Evolutionary conservation across 2,797 vertebrate species (phyloP).

Genomic region (Okamejei kenojei): DNA sequence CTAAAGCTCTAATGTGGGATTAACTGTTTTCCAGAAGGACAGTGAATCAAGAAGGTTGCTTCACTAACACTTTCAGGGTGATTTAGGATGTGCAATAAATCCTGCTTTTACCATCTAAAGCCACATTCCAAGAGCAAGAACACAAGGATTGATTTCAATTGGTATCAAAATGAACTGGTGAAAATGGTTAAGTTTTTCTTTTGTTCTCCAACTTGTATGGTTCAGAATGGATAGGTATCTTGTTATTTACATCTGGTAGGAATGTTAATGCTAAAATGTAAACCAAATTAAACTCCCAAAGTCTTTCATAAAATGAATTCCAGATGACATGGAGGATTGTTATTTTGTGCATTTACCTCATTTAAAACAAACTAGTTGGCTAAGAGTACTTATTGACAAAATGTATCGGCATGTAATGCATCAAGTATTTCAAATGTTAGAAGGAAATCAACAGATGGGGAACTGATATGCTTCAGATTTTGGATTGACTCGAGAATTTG

Average conservation of each 20-base stretch:
- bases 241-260: background rate
- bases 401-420: background rate
- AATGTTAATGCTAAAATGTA: background rate
- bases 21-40: too few relatives aligned
- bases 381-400: background rate
- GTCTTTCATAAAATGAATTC: background rate
- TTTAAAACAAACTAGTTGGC: background rate
- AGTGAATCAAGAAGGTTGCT: too few relatives aligned
- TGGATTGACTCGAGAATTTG: background rate
- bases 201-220: too few relatives aligned
- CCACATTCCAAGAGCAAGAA: too few relatives aligned
- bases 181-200: background rate
- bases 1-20: too few relatives aligned
- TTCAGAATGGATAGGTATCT: too few relatives aligned
- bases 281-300: background rate
- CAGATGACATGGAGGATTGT: background rate
- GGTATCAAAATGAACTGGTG: background rate
- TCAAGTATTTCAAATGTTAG: background rate
- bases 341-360: background rate
- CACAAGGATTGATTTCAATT: background rate
- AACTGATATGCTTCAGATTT: background rate
- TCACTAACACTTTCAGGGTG: too few relatives aligned
- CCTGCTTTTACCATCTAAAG: too few relatives aligned
- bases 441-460: background rate
- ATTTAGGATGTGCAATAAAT: too few relatives aligned